Conservation (phyloP, 2,888 invertebrate genomes). For the Caradrina clavipalpis region DNA sequence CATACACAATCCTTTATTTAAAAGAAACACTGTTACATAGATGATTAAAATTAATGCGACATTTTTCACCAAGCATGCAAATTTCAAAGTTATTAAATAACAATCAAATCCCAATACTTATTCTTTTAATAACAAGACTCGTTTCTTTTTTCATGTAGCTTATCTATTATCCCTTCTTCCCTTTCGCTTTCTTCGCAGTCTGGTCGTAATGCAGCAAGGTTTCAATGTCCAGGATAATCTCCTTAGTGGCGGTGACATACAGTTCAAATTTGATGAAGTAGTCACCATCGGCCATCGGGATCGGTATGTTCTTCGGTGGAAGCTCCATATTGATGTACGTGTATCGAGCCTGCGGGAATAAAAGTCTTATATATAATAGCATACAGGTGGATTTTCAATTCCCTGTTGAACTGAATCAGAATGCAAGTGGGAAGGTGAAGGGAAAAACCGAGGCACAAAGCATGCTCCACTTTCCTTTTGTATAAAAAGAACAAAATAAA, state of each 20-base stretch:
- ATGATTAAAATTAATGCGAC: too few species aligned
- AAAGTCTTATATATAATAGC: background rate
- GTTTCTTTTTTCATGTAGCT: background rate
- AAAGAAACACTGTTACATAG: too few species aligned
- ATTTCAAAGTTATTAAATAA: too few species aligned
- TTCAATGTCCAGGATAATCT: slow-evolving; percentile 44
- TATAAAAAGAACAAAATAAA: too few species aligned
- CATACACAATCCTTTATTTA: too few species aligned
- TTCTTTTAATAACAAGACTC: too few species aligned
- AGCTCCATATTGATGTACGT: slow-evolving; percentile 66
- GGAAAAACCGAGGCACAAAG: too few species aligned
- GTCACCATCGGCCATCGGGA: slow-evolving; percentile 67
- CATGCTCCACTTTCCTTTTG: too few species aligned
- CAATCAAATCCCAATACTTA: too few species aligned
- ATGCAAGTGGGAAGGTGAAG: too few species aligned
- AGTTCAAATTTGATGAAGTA: slow-evolving; percentile 54
- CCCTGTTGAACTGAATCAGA: too few species aligned
- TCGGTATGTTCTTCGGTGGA: slow-evolving; percentile 69
- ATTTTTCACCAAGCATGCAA: too few species aligned
- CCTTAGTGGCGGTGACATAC: slow-evolving; percentile 60
- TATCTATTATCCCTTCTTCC: slow-evolving; percentile 38
- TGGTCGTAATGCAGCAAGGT: slow-evolving; percentile 60
- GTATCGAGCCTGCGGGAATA: slow-evolving; percentile 60
- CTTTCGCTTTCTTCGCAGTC: slow-evolving; percentile 30
- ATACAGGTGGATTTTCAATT: background rate